Evolutionary conservation across 2,797 vertebrate genomes (phyloP).

Genomic region (Otolemur crassicaudatus): DNA sequence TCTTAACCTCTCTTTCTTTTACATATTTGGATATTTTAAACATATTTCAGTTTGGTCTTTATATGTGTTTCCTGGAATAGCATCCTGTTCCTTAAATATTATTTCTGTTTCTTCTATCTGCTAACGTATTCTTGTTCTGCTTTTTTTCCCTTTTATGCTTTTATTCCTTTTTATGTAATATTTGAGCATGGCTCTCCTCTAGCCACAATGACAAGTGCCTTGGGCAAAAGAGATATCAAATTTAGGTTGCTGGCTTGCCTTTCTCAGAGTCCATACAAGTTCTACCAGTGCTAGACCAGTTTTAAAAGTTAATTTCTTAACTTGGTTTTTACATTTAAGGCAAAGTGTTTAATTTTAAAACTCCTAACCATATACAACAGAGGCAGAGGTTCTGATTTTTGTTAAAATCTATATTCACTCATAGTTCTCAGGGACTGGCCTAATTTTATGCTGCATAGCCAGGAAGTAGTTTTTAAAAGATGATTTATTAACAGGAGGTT

Average conservation of each 20-base stretch:
- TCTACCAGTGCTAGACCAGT: not conserved
- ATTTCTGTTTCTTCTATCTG: not conserved
- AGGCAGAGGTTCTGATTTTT: not conserved
- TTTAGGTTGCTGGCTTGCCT: not conserved
- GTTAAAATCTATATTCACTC: not conserved
- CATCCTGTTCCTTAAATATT: not conserved
- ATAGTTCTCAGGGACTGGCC: not conserved
- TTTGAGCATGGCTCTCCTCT: not conserved
- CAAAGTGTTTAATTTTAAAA: constrained; percentile 18
- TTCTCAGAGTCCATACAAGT: not conserved
- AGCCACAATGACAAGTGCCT: not conserved
- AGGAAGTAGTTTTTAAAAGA: not conserved
- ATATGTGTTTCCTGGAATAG: not conserved
- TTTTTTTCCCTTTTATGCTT: not conserved
- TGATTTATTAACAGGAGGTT: not conserved
- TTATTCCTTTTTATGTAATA: not conserved
- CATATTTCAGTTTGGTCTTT: not conserved
- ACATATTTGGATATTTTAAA: constrained; percentile 48
- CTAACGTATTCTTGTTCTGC: not conserved
- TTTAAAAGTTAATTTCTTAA: constrained; percentile 37
- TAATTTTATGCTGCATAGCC: not conserved
- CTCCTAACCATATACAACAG: not conserved
- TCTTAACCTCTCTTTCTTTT: not conserved
- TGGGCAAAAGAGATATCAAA: not conserved
- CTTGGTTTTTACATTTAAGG: not conserved